phyloP scores from a whole-genome alignment of 2,113 vertebrate species.

The Artemisiospiza belli region DNA sequence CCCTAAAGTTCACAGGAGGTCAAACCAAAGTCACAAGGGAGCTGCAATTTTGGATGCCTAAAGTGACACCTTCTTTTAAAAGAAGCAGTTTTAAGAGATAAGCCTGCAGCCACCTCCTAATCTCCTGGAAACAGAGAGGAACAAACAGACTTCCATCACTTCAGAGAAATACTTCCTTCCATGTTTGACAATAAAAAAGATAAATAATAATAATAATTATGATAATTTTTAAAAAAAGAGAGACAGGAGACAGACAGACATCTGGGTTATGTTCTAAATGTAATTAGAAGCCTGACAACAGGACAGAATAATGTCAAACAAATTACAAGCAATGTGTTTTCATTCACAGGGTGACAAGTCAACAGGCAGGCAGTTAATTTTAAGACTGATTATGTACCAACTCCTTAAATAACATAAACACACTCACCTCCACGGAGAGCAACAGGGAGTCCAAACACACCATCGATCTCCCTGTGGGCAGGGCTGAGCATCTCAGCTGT shows the following conservation, averaged over 20 bases:
- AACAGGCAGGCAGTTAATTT: slow-evolving; percentile 66
- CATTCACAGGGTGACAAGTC: slow-evolving; percentile 72
- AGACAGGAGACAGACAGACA: slow-evolving; percentile 55
- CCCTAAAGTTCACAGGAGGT: neutral
- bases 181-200: neutral
- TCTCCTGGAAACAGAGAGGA: neutral
- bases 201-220: neutral
- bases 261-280: slow-evolving; percentile 65
- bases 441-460: slow-evolving; percentile 46
- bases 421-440: neutral
- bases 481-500: neutral
- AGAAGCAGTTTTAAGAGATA: neutral
- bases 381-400: slow-evolving; percentile 56
- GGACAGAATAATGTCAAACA: slow-evolving; percentile 65
- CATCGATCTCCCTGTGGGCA: slow-evolving; percentile 23
- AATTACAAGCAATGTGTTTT: slow-evolving; percentile 68
- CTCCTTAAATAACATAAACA: slow-evolving; percentile 62
- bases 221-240: neutral
- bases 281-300: slow-evolving; percentile 70
- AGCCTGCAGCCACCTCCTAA: neutral
- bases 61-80: neutral
- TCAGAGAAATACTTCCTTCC: neutral
- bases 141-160: neutral
- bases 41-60: neutral
- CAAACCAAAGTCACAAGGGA: neutral